Base-by-base conservation (phyloP, 2,797 vertebrate species). In the Thalassophryne amazonica region DNA sequence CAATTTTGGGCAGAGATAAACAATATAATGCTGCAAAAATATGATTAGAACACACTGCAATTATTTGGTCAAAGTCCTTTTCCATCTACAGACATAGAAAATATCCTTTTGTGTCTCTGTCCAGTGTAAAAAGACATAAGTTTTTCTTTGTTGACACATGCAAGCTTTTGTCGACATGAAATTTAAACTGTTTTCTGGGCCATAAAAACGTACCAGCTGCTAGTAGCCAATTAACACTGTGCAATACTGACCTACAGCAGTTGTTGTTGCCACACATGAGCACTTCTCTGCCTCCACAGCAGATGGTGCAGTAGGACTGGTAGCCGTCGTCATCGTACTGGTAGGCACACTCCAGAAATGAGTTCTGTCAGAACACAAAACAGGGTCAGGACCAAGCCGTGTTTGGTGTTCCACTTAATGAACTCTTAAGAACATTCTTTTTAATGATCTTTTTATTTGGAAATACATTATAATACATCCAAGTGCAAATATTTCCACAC, bases 251-350 rank as follows among this genome's bases (percentile, higher is more conserved):
- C 95, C 95, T 91, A 81, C 94, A 95, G 87, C 96, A 98, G 87
- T 93, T 95, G 39, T 91, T 77, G 9, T 95, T 98, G 63, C 96
- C 95, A 42, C 96, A 98, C 51, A 98, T 94, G 7, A 98, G 90
- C 73, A 98, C 92, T 80, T 98, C 94, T 2, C 92, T 90, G 24
- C 95, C 95, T 48, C 93, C 95, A 0, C 96, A 98, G 92, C 95
- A 98, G 78, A 98, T 93, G 0, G 94, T 93, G 80, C 96, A 98
- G 80, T 97, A 98, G 32, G 96, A 96, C 87, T 98, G 96, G 80
- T 98, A 98, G 12, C 96, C 95, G 0, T 98, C 95, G 0, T 98
- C 96, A 0, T 98, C 96, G 0, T 97, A 98, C 91, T 98, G 95
- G 86, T 92, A 98, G 0, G 96, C 96, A 0, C 95, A 98, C 86